Percentiles rank a stretch among this genome's conserved stretches.
These are phyloP conservation scores for Saccopteryx leptura DNA, from an alignment of 2,113 vertebrate genomes.

Conservation along the genomic window DNA sequence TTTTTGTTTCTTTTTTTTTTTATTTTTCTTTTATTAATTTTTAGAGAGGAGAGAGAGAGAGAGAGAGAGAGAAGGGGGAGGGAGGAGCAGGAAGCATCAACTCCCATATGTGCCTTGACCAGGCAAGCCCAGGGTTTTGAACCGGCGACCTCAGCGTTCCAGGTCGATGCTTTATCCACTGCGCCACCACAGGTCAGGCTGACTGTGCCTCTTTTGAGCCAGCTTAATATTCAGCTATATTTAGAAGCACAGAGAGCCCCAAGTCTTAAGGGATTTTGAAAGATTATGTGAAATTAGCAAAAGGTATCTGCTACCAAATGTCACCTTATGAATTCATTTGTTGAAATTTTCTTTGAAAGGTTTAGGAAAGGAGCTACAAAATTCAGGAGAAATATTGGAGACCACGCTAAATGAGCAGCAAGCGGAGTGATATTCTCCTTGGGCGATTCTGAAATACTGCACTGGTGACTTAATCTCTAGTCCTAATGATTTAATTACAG, in stretches of 20 bases:
- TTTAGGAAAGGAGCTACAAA: not conserved
- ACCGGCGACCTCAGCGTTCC: no score
- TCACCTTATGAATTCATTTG: conserved; percentile 42
- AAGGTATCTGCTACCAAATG: conserved; percentile 31
- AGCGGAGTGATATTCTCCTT: not conserved
- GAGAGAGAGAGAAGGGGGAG: no score
- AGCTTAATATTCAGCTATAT: not conserved
- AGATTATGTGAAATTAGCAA: conserved; percentile 45
- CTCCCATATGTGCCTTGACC: no score
- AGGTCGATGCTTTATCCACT: no score
- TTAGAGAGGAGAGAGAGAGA: no score
- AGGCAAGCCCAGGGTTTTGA: no score
- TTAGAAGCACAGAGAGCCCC: not conserved
- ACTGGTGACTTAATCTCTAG: not conserved
- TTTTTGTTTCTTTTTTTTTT: no score
- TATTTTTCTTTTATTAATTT: no score
- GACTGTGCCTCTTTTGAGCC: no score
- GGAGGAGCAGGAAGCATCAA: no score
- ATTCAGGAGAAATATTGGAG: not conserved
- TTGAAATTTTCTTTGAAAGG: conserved; percentile 60
- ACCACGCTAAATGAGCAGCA: not conserved
- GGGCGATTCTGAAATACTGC: not conserved
- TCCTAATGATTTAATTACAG: not conserved
- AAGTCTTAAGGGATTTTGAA: conserved; percentile 12
- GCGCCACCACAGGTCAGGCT: no score